Evolutionary conservation across 2,888 invertebrate genomes (phyloP), one percentile per base, ranked within the genome.

Genomic region (Saturnia pavonia): DNA sequence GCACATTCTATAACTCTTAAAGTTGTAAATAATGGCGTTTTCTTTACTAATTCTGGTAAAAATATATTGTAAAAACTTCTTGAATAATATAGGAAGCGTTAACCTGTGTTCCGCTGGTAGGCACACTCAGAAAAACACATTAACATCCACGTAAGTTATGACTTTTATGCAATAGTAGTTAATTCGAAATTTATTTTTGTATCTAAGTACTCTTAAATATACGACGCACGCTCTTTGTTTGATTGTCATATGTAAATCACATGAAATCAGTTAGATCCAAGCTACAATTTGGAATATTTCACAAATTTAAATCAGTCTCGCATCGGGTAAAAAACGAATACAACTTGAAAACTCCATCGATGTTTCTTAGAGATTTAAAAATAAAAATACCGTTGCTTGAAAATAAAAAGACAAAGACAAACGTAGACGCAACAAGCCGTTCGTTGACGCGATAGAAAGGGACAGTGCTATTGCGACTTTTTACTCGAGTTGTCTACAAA

Each of bases 321-420:
- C 27, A 27, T 16, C 14, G 27, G 57, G 27, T 25, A 14, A 60
- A n/a, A 60, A 27, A 60, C 57, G 57, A 60, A 60, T 60, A 12
- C 14, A 27, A 60, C 57, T 60, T 27, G 25, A 27, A 27, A 60
- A 12, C 57, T 22, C 25, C 25, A 27, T 12, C 25, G 57, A 60
- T 14, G 40, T 65, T n/a, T 65, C 65, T 19, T n/a, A 65, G 40
- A 22, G 40, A n/a, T 65, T 40, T 65, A 65, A 19, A 65, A 65
- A 65, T 40, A 65, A 54, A 54, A 54, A 65, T 65, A 40, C 65
- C 65, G 65, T 40, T 65, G 40, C 65, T 65, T 34, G 65, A 40
- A 40, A 65, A 65, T 65, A 65, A 60, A 25, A 60, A 40, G 40
- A n/a, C 34, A 65, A 65, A 65, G 57, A 60, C 25, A 40, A 65